A percentile compares a stretch with the other conserved stretches of the same genome.
These are phyloP conservation scores for Molorchus minor DNA, from an alignment of 2,888 invertebrate species.

Conservation along the genomic window DNA sequence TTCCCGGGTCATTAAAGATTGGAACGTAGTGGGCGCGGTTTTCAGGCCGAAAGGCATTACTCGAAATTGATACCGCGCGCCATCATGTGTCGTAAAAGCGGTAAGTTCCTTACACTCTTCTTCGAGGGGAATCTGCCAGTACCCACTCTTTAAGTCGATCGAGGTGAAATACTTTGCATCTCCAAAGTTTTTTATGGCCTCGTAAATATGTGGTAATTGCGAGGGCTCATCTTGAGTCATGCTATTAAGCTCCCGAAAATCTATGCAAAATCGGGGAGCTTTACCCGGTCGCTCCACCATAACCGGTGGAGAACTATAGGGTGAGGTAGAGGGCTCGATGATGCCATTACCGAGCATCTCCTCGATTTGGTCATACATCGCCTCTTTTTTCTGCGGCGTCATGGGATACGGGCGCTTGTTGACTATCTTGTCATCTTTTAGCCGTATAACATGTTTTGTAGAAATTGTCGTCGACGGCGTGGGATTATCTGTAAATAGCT, in stretches of 20 bases:
- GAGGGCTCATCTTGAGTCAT: neutral
- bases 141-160: too few relatives aligned
- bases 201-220: neutral
- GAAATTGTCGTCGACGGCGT: conserved; percentile 6
- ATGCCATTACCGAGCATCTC: too few relatives aligned
- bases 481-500: conserved; percentile 1
- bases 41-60: neutral
- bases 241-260: too few relatives aligned
- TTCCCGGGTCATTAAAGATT: neutral
- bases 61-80: neutral
- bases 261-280: conserved; percentile 3
- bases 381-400: neutral
- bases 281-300: conserved; percentile 4
- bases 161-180: too few relatives aligned
- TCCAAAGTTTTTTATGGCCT: too few relatives aligned
- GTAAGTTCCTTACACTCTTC: neutral
- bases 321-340: neutral
- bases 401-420: conserved; percentile 15
- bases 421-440: conserved; percentile 5
- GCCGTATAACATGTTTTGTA: conserved; percentile 6
- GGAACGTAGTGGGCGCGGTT: neutral
- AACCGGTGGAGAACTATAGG: conserved; percentile 10
- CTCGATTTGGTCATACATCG: conserved; percentile 8
- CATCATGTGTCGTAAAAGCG: neutral
- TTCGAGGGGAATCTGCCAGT: neutral